Evolutionary conservation across 2,888 invertebrate species (phyloP), one percentile per base, ranked within the genome.

Genomic region (Coremacera marginata): DNA sequence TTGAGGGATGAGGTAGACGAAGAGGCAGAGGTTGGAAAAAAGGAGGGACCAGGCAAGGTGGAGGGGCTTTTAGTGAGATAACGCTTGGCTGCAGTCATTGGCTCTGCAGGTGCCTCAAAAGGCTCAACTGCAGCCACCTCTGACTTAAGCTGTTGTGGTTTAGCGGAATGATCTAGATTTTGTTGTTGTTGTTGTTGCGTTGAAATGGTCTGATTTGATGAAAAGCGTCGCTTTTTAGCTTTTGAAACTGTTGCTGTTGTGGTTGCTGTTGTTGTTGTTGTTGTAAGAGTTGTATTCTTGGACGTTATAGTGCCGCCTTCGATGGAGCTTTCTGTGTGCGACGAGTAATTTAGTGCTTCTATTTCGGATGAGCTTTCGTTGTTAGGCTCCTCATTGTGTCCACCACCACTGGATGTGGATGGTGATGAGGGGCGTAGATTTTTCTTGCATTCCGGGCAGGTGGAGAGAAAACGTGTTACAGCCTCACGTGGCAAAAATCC

Each of bases 401-500:
- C 77, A 25, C 44, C 44, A 44, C 44, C 83, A 11, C 83, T 83
- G 8, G 83, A 84, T 7, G 82, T 82, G 31, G 86, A 80, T 9
- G 89, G 89, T 37, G 89, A 88, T 4, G 87, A 85, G 52, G 89
- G 87, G 8, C 89, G 84, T 7, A 89, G 83, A 74, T 89, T 89
- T 80, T 89, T 89, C 78, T 89, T 89, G 90, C 98, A 98, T 90
- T 97, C 97, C 62, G 95, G 94, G 89, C 98, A 98, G 84, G 97
- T 96, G 89, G 98, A 94, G 78, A 98, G 93, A 91, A 98, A 98
- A 84, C 96, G 94, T 78, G 98, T 98, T 88, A 98, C 98, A 70
- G 98, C 98, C 90, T 98, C 98, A 77, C 98, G 94, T 5, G 98
- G 98, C 84, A 98, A 92, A 88, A 98, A 98, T 71, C 97, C 97